Evolutionary conservation across 2,888 invertebrate species (phyloP), one percentile per base, ranked within the genome.

Genomic region (Andrena minutula): DNA sequence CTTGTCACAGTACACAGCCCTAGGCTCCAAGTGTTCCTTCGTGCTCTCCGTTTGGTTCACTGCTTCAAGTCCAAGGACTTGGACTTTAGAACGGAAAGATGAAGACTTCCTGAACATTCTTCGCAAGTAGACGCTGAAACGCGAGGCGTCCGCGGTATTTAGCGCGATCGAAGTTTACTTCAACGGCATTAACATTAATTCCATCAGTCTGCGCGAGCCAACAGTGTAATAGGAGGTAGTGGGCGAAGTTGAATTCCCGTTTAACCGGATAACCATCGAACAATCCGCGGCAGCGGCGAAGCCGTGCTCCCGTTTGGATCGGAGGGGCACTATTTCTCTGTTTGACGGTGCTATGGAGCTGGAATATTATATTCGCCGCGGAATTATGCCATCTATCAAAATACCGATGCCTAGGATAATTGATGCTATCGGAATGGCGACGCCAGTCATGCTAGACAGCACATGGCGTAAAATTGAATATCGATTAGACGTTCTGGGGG

Each of bases 401-500:
- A 88, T 86, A 88, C 86, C 88, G 88, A 87, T 88, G 87, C 84
- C 88, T 87, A 88, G 88, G 88, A 87, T 88, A 88, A 88, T 88
- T 88, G 87, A 88, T 88, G 88, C 88, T 88, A 87, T 88, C 88
- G 87, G 84, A 75, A 87, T 80, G 84, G 83, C 86, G 86, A 87
- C 87, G 87, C 87, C 88, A 86, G 88, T 87, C 86, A 88, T 87
- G 88, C 88, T 88, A 88, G 88, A 88, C 88, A 86, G 88, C 88
- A 87, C 88, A 87, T 88, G 88, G 88, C 88, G 88, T 88, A 88
- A 88, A 88, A 88, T 88, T 88, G 88, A 88, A 88, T 88, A 88
- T 88, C 88, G 88, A 88, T 88, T 88, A 88, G 87, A 86, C 88
- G 80, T 83, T 87, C 86, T 75, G 77, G 87, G 76, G 72, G 81